A percentile compares a stretch with the other conserved stretches of the same genome.
Evolutionary conservation across 2,797 vertebrate species (phyloP).

Genomic region (Aplochiton taeniatus): DNA sequence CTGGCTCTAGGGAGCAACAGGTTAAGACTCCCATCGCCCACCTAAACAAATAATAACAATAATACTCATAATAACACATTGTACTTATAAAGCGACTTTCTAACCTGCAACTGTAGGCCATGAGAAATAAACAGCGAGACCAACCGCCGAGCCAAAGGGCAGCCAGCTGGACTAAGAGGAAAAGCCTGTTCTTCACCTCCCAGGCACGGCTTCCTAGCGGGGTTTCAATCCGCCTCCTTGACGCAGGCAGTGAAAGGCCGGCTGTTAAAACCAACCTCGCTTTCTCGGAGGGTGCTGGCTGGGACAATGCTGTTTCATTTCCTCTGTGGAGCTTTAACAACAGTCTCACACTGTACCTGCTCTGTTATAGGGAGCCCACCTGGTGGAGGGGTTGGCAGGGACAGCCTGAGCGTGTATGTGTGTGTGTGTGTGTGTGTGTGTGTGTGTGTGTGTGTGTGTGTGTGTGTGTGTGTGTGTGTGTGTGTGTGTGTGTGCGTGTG

Average conservation of each 20-base stretch:
- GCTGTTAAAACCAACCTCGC: conserved; percentile 58
- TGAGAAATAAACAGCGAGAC: conserved; percentile 66
- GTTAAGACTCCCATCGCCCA: too few relatives aligned
- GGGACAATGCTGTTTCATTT: conserved; percentile 56
- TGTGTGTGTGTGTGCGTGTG: conserved; percentile 1
- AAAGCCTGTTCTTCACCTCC: too few relatives aligned
- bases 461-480: background rate
- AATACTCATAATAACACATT: too few relatives aligned
- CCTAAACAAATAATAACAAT: conserved; percentile 2
- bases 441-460: conserved; percentile 1
- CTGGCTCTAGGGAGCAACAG: too few relatives aligned
- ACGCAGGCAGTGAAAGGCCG: background rate
- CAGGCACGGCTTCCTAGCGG: too few relatives aligned
- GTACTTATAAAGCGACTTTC: too few relatives aligned
- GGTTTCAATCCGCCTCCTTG: too few relatives aligned
- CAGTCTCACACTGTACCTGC: background rate
- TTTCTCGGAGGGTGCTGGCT: conserved; percentile 41
- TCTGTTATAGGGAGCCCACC: conserved; percentile 33
- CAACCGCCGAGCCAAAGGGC: conserved; percentile 14
- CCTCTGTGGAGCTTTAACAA: conserved; percentile 21
- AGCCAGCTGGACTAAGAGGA: too few relatives aligned
- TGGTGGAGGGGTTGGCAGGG: conserved; percentile 34
- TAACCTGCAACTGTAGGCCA: conserved; percentile 42
- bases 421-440: conserved; percentile 7
- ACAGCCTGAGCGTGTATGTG: conserved; percentile 21